Conservation (phyloP, 2,888 invertebrate genomes). For the Drosophila rubida region DNA sequence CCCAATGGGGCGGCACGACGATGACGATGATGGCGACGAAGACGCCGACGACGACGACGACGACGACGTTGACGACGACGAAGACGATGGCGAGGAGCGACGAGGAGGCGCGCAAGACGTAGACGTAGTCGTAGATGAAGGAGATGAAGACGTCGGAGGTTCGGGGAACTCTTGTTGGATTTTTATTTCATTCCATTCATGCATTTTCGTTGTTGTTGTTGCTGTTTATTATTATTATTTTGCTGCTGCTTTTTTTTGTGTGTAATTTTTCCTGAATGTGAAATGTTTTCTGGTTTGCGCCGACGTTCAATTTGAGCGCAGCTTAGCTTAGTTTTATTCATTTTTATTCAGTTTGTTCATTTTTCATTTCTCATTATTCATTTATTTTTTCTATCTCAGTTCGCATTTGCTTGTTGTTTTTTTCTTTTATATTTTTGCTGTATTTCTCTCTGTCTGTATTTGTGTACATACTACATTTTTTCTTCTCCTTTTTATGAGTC, state of each 20-base stretch:
- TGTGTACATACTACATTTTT: conserved; percentile 10
- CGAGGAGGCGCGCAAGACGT: conserved; percentile 5
- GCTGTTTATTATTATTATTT: conserved; percentile 34
- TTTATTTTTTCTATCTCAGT: conserved; percentile 35
- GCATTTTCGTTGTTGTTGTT: conserved; percentile 38
- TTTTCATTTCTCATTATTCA: conserved; percentile 44
- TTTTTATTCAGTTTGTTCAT: conserved; percentile 34
- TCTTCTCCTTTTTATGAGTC: conserved; percentile 13
- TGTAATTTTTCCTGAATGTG: conserved; percentile 62
- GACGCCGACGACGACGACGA: conserved; percentile 5
- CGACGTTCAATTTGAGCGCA: conserved; percentile 48
- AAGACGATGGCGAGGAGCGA: neutral
- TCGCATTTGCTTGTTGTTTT: conserved; percentile 26
- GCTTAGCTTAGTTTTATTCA: conserved; percentile 40
- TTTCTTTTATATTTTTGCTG: conserved; percentile 11
- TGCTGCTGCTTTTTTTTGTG: conserved; percentile 18
- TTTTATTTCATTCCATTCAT: conserved; percentile 65
- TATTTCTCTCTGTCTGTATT: neutral
- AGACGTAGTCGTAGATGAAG: conserved; percentile 2
- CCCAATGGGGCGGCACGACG: conserved; percentile 58
- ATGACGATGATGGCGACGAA: conserved; percentile 2
- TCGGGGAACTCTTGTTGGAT: conserved; percentile 41
- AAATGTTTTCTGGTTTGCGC: conserved; percentile 59
- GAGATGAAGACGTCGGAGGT: conserved; percentile 17
- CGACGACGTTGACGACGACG: neutral